phyloP scores from a whole-genome alignment of 2,888 invertebrate genomes.

The Zygogramma bicolorata region DNA sequence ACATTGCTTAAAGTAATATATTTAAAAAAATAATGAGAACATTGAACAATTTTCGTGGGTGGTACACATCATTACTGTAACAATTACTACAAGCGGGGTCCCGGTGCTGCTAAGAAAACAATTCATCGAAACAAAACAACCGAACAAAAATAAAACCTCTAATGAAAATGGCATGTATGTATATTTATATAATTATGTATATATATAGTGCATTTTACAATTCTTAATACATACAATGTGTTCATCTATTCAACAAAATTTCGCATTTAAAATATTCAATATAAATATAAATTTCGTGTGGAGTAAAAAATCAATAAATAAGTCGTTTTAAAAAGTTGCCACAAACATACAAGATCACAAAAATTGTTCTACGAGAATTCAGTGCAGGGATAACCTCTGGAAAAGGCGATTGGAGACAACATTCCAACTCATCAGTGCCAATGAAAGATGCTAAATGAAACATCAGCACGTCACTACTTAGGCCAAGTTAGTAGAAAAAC shows the following conservation, averaged over 20 bases:
- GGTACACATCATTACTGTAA: slow-evolving; percentile 39
- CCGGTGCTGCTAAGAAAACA: slow-evolving; percentile 38
- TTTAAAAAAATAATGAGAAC: slow-evolving; percentile 45
- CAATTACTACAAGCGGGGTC: slow-evolving; percentile 41
- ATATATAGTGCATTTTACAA: slow-evolving; percentile 66
- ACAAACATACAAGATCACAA: slow-evolving; percentile 15
- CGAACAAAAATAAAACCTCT: slow-evolving; percentile 45
- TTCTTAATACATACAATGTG: slow-evolving; percentile 66
- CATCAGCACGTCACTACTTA: not conserved
- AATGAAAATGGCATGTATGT: slow-evolving; percentile 62
- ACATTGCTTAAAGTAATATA: slow-evolving; percentile 39
- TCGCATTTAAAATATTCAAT: slow-evolving; percentile 46
- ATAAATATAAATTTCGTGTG: slow-evolving; percentile 41
- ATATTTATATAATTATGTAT: slow-evolving; percentile 63
- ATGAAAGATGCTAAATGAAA: not conserved
- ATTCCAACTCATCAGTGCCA: not conserved
- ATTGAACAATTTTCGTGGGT: slow-evolving; percentile 42
- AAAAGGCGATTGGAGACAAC: not conserved
- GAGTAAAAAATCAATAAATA: slow-evolving; percentile 39
- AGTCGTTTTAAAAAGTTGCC: slow-evolving; percentile 34
- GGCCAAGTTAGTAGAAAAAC: not conserved
- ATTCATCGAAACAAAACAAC: slow-evolving; percentile 11
- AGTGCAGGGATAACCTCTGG: slow-evolving; percentile 9
- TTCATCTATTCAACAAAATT: slow-evolving; percentile 59
- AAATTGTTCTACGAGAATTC: slow-evolving; percentile 1